Percentiles rank a stretch among this genome's conserved stretches.
These are phyloP conservation scores for Cercopithecus neglectus DNA, from an alignment of 2,797 vertebrate genomes.

Conservation along the genomic window DNA sequence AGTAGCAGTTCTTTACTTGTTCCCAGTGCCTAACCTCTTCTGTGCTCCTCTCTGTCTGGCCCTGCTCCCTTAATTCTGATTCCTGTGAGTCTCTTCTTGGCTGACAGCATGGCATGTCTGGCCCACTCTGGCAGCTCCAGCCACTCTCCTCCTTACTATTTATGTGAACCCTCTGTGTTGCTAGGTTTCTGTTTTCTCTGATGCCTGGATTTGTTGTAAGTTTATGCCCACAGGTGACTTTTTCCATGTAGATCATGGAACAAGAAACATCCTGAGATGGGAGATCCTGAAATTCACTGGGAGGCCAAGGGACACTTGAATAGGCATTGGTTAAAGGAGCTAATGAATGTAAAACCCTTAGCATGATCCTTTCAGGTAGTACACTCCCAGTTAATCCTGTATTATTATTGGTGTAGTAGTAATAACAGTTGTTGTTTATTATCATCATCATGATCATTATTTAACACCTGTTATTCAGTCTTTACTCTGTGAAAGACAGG, in stretches of 20 bases:
- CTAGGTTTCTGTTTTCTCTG: neutral
- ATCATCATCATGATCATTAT: neutral
- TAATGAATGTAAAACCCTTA: neutral
- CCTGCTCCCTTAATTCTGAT: neutral
- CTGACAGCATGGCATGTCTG: neutral
- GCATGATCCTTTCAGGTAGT: neutral
- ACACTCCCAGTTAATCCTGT: neutral
- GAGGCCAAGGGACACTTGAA: neutral
- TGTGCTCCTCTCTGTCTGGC: neutral
- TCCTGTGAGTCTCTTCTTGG: neutral
- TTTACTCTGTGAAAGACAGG: neutral
- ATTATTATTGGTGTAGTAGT: neutral
- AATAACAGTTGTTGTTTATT: neutral
- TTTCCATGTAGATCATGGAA: neutral
- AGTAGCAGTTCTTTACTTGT: neutral
- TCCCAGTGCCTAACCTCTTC: neutral
- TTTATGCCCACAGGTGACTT: neutral
- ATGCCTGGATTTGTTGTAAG: neutral
- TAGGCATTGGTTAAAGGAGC: neutral
- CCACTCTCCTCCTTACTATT: neutral
- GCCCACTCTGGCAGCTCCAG: neutral
- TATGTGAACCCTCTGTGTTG: neutral
- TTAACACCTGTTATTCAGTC: neutral
- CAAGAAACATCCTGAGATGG: neutral
- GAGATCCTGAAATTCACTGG: neutral